Conservation (phyloP, 2,113 vertebrate species). For the Pseudonaja textilis region DNA sequence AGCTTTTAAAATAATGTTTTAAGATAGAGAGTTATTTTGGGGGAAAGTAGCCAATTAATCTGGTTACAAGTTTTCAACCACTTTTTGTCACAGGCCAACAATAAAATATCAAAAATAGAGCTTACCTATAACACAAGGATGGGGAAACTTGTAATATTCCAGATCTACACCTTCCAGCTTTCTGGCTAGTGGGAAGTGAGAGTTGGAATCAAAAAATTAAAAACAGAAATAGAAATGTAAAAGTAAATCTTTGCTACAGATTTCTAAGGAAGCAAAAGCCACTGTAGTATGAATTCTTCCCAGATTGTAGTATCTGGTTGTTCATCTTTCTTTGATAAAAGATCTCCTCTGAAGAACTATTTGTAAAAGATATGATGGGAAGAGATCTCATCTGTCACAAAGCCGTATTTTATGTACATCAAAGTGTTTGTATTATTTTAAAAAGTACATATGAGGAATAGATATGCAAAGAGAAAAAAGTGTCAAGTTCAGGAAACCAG, state of each 20-base stretch:
- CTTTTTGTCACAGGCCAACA: neutral
- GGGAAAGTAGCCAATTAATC: slow-evolving; percentile 38
- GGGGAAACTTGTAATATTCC: neutral
- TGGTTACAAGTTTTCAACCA: neutral
- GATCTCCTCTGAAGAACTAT: neutral
- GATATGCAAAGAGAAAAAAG: neutral
- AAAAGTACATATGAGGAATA: neutral
- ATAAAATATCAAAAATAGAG: neutral
- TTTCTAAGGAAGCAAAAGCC: neutral
- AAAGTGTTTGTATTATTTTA: neutral
- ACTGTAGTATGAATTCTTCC: neutral
- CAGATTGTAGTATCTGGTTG: neutral
- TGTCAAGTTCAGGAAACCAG: neutral
- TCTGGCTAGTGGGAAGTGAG: neutral
- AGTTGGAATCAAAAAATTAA: neutral
- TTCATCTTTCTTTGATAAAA: neutral
- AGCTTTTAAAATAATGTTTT: slow-evolving; percentile 45
- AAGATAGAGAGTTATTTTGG: slow-evolving; percentile 48
- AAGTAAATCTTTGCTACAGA: neutral
- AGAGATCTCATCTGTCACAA: neutral
- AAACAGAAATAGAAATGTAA: neutral
- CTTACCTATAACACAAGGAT: neutral
- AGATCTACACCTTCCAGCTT: neutral
- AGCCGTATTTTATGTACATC: neutral
- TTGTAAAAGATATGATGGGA: neutral